Evolutionary conservation across 2,797 vertebrate genomes (phyloP), one percentile per base, ranked within the genome.

Genomic region (Pangasius djambal): DNA sequence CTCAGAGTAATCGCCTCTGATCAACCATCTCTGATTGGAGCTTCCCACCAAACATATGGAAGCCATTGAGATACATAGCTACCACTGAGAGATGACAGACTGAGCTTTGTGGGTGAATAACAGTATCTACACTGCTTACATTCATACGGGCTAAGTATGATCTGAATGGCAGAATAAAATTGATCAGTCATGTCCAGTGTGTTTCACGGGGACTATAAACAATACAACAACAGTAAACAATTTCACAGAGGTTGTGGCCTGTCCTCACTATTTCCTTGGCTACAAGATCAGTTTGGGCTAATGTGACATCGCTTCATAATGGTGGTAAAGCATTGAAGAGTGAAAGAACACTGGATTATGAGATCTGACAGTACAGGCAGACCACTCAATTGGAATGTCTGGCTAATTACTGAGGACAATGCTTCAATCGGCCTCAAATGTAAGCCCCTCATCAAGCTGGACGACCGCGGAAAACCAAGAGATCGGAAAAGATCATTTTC

Each of bases 391-490:
- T 90, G 88, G 87, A 86, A 88, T 84, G 55, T 61, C 25, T 69
- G 55, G 28, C 57, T 88, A 90, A 90, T 93, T 92, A 90, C 50
- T 77, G 48, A 44, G 69, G 90, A 91, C 4, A 61, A 37, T 40
- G 34, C 31, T 82, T 55, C 87, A 91, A 70, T 79, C 50, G 78
- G 70, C 85, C 87, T 88, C 90, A 90, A 88, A 91, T 79, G 31
- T 86, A 37, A 90, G 90, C 69, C 85, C 16, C 59, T 84, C 57
- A 75, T 77, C 77, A 69, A 74, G 61, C 86, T 67, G 3, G 67
- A 84, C 31, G n/a, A 79, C 55, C 48, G 18, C 7, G 69, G 86
- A 90, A 92, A 91, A 81, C 83, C 86, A 85, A 87, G 89, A 88
- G 86, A 90, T 79, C 2, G 31, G 22, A 40, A 67, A 83, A 20